A percentile compares a stretch with the other conserved stretches of the same genome.
Conservation (phyloP, 2,888 invertebrate species). For the Acrocera orbiculus region DNA sequence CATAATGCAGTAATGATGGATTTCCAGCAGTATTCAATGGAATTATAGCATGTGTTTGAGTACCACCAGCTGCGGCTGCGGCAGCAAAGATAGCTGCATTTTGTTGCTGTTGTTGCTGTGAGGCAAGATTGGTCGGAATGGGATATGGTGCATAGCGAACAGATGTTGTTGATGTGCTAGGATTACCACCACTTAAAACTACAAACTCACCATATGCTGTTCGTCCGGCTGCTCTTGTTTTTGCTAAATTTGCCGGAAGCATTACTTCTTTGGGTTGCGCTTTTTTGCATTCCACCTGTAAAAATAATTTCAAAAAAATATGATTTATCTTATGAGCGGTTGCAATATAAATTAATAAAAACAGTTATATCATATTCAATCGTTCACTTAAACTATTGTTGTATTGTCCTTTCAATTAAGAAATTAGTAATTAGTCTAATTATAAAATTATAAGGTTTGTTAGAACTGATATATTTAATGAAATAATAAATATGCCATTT, state of each 20-base stretch:
- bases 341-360: too few species aligned
- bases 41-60: conserved; percentile 19
- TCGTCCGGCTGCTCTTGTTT: conserved; percentile 87
- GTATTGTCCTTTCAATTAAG: not conserved
- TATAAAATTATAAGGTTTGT: too few species aligned
- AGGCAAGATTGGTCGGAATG: conserved; percentile 34
- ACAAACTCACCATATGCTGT: conserved; percentile 97
- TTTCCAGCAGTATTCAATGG: conserved; percentile 26
- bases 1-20: conserved; percentile 34
- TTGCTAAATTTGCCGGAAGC: conserved; percentile 92
- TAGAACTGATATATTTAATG: too few species aligned
- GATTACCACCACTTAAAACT: conserved; percentile 56
- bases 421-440: too few species aligned
- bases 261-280: conserved; percentile 99
- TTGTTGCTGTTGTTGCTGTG: conserved; percentile 30
- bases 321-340: too few species aligned
- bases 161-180: conserved; percentile 36
- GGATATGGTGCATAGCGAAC: conserved; percentile 46
- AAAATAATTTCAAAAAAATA: not conserved
- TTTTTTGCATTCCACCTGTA: conserved; percentile 99
- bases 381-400: too few species aligned
- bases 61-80: conserved; percentile 15
- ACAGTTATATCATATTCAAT: too few species aligned
- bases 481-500: too few species aligned
- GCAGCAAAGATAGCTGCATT: conserved; percentile 22